Base-by-base conservation (phyloP, 2,797 vertebrate species). In the Rhinella marina region DNA sequence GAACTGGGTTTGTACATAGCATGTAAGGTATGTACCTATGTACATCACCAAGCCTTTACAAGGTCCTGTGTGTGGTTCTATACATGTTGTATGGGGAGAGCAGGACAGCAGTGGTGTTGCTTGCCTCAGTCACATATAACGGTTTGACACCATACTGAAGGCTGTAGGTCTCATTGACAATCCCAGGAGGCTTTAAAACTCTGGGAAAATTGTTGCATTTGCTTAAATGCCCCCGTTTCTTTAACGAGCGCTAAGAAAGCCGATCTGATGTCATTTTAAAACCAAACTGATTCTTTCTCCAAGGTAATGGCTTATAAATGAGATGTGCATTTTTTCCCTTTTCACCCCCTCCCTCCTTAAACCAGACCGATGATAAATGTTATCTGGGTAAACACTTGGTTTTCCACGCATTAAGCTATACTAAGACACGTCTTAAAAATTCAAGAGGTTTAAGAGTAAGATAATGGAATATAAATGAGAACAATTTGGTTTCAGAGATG, bases 391-490 rank as follows among this genome's bases (percentile, higher is more conserved):
- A 89, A 89, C 84, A 86, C 85, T 89, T 86, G 84, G 80, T 83
- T 89, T 84, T 89, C 62, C 62, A 78, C 80, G 84, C 79, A 89
- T 86, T 86, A 86, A 89, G 57, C 41, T 72, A 89, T 89, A 86
- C 84, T n/a, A 75, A 61, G 72, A 32, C 79, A 79, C 78, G 54
- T 86, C 80, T 86, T 83, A 72, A 89, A 41, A 82, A 84, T 86
- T 62, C 85, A 84, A 83, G 88, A 83, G 84, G 29, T 84, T 89
- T 86, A 86, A 50, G 84, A 73, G 62, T 25, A 25, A 89, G 88
- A 89, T 89, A 89, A 89, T 89, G 88, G 88, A 86, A 86, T 89
- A 89, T 89, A 89, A 89, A 89, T 86, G 80, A 89, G 85, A 54
- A 80, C 88, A 70, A 89, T 86, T 89, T 89, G 14, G 88, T 61